Evolutionary conservation across 2,888 invertebrate species (phyloP).

Genomic region (Malthinus seriepunctatus): DNA sequence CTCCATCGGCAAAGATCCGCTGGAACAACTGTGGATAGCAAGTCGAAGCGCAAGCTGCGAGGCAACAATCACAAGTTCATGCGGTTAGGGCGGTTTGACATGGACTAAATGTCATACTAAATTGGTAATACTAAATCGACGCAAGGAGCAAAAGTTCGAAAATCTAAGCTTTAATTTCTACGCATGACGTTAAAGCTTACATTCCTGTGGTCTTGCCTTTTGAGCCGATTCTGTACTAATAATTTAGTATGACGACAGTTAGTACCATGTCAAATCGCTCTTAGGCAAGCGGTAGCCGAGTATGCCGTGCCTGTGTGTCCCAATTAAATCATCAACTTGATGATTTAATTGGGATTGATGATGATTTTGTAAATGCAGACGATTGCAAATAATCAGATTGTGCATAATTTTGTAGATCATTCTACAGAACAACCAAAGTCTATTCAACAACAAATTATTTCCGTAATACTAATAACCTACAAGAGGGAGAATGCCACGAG

Average conservation of each 20-base stretch:
- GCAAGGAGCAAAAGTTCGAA: too few relatives aligned
- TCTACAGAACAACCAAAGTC: constrained; percentile 39
- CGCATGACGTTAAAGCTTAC: too few relatives aligned
- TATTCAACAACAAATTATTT: constrained; percentile 49
- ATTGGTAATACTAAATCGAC: too few relatives aligned
- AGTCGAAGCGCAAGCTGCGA: constrained; percentile 36
- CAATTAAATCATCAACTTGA: constrained; percentile 31
- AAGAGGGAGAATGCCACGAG: constrained; percentile 75
- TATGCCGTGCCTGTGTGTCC: constrained; percentile 51
- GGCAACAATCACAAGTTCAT: constrained; percentile 44
- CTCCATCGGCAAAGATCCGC: too few relatives aligned
- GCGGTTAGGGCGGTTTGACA: too few relatives aligned
- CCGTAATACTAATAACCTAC: constrained; percentile 47
- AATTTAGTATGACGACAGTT: too few relatives aligned
- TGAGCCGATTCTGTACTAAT: too few relatives aligned
- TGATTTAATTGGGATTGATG: not conserved
- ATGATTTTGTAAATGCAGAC: constrained; percentile 48
- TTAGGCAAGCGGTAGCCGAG: constrained; percentile 46
- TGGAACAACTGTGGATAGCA: too few relatives aligned
- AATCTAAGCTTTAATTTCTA: too few relatives aligned
- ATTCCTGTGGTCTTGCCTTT: too few relatives aligned
- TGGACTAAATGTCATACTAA: too few relatives aligned
- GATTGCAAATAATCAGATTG: constrained; percentile 35
- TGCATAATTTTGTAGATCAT: constrained; percentile 29
- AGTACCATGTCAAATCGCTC: too few relatives aligned